These are phyloP conservation scores for Agapostemon virescens DNA, from an alignment of 2,888 invertebrate genomes.

Conservation along the genomic window DNA sequence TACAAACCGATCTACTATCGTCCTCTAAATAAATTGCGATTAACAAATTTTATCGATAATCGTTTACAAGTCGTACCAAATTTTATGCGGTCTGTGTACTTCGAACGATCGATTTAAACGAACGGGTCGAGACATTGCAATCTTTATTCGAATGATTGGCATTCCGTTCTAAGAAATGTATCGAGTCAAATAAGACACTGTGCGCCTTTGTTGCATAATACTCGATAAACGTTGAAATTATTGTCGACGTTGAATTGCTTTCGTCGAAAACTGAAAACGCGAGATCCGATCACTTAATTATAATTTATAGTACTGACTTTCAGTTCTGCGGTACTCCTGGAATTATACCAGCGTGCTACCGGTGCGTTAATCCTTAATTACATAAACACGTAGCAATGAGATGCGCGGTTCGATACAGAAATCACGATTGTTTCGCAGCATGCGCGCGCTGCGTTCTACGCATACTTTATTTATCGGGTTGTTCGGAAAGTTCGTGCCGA, in stretches of 20 bases:
- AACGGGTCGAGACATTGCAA: not conserved
- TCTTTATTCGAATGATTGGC: not conserved
- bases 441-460: conserved; percentile 26
- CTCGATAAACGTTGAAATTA: not conserved
- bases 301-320: not conserved
- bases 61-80: too few relatives aligned
- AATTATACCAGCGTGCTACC: conserved; percentile 22
- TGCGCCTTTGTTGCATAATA: not conserved
- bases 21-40: not conserved
- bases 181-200: not conserved
- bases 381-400: conserved; percentile 42
- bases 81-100: too few relatives aligned
- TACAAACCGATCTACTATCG: not conserved
- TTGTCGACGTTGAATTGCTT: not conserved
- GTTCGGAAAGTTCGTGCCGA: too few relatives aligned
- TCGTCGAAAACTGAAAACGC: not conserved
- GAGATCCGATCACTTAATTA: not conserved
- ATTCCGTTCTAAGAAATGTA: not conserved
- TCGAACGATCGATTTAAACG: not conserved
- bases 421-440: conserved; percentile 40
- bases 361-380: conserved; percentile 35
- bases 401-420: conserved; percentile 39
- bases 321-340: not conserved
- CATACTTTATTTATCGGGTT: conserved; percentile 24
- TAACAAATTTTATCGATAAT: not conserved